Percentiles rank a stretch among this genome's conserved stretches.
phyloP scores from a whole-genome alignment of 2,888 invertebrate genomes.

The Axea sp. region DNA sequence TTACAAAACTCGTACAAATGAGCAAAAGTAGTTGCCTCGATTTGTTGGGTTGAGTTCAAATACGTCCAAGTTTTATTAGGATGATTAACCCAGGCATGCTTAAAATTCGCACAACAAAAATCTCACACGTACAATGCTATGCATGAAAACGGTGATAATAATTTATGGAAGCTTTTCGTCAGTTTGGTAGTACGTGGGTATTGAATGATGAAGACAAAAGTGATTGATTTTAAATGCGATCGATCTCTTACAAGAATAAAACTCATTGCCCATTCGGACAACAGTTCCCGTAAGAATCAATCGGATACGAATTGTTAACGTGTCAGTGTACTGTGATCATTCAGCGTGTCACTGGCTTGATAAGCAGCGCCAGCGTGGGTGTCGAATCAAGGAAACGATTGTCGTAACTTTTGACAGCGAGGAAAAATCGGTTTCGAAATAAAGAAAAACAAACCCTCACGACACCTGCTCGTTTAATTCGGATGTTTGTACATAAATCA shows the following conservation, averaged over 20 bases:
- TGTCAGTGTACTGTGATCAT: too few species aligned
- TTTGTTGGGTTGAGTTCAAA: not conserved
- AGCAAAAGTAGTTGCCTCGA: constrained; percentile 16
- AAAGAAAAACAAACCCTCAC: constrained; percentile 15
- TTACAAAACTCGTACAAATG: too few species aligned
- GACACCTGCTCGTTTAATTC: constrained; percentile 19
- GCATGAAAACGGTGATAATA: constrained; percentile 21
- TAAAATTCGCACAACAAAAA: not conserved
- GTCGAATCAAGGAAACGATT: not conserved
- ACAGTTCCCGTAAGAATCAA: not conserved
- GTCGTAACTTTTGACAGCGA: constrained; percentile 4
- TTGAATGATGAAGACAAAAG: not conserved
- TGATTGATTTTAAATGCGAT: not conserved
- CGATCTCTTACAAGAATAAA: not conserved
- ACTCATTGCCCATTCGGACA: too few species aligned
- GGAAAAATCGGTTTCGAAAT: not conserved
- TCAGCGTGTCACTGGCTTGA: too few species aligned
- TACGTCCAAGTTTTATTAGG: not conserved
- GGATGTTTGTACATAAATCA: not conserved
- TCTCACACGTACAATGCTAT: constrained; percentile 20
- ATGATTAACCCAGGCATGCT: constrained; percentile 9
- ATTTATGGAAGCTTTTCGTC: constrained; percentile 1
- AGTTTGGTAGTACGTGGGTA: not conserved
- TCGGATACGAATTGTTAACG: too few species aligned
- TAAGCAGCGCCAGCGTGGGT: too few species aligned